A percentile compares a stretch with the other conserved stretches of the same genome.
Conservation (phyloP, 2,113 vertebrate genomes). For the Shinisaurus crocodilurus region DNA sequence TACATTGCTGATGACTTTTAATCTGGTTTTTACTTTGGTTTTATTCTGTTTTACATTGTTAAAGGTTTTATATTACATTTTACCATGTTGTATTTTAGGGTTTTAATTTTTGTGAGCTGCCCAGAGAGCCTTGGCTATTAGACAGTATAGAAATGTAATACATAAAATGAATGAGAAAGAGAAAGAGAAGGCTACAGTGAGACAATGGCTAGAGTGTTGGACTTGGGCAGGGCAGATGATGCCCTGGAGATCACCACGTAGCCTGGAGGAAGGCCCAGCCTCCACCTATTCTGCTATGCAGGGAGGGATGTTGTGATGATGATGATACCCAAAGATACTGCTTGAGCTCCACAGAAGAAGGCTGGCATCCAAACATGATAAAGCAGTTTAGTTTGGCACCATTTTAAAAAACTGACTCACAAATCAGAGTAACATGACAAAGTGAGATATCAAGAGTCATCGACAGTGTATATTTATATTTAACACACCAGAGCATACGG, state of each 20-base stretch:
- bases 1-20: no score
- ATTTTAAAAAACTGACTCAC: not conserved
- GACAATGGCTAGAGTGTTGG: not conserved
- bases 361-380: not conserved
- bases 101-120: no score
- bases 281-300: not conserved
- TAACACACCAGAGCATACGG: not conserved
- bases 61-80: no score
- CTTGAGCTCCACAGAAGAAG: not conserved
- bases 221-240: not conserved
- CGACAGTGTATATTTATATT: not conserved
- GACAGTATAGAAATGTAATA: no score
- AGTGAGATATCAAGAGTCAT: constrained; percentile 8
- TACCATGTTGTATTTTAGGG: no score
- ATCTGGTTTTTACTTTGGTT: no score
- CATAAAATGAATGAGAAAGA: no score
- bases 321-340: not conserved
- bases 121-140: no score
- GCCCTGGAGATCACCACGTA: not conserved
- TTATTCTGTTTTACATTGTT: no score
- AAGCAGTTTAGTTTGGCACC: not conserved
- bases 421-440: not conserved
- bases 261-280: not conserved
- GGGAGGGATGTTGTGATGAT: not conserved
- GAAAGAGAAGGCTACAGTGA: not conserved